A percentile compares a stretch with the other conserved stretches of the same genome.
phyloP scores from a whole-genome alignment of 2,888 invertebrate species.

The Graphium colonna region DNA sequence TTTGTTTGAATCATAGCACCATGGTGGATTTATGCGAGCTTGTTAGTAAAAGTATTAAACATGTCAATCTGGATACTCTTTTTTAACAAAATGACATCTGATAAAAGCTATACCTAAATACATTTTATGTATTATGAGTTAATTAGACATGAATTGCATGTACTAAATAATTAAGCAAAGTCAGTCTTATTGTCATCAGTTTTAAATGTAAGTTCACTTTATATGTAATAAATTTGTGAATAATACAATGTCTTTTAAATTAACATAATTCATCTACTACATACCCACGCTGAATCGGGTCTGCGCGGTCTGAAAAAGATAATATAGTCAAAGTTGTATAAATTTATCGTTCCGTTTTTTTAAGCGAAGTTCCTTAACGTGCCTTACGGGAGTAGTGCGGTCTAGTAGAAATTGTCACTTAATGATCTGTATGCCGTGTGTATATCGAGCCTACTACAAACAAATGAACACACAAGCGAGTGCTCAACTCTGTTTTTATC shows the following conservation, averaged over 20 bases:
- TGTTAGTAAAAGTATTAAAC: background rate
- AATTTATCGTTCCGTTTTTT: no score
- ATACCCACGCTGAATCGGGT: no score
- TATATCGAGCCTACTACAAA: no score
- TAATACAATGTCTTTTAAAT: constrained; percentile 1
- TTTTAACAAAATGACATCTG: background rate
- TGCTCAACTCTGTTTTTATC: no score
- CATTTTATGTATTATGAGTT: constrained; percentile 4
- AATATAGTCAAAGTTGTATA: no score
- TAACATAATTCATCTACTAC: no score
- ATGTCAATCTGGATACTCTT: background rate
- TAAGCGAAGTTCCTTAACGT: no score
- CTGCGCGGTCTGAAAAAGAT: no score
- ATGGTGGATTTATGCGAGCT: background rate
- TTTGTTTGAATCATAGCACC: background rate
- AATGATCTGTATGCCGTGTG: no score
- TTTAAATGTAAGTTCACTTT: constrained; percentile 4
- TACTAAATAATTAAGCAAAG: background rate
- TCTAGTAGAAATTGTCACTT: no score
- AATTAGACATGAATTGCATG: background rate
- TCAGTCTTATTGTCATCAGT: background rate
- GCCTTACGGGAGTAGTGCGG: no score
- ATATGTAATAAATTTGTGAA: constrained; percentile 18
- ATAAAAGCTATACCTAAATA: background rate
- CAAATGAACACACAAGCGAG: no score